Evolutionary conservation across 2,797 vertebrate species (phyloP).

Genomic region (Emys orbicularis): DNA sequence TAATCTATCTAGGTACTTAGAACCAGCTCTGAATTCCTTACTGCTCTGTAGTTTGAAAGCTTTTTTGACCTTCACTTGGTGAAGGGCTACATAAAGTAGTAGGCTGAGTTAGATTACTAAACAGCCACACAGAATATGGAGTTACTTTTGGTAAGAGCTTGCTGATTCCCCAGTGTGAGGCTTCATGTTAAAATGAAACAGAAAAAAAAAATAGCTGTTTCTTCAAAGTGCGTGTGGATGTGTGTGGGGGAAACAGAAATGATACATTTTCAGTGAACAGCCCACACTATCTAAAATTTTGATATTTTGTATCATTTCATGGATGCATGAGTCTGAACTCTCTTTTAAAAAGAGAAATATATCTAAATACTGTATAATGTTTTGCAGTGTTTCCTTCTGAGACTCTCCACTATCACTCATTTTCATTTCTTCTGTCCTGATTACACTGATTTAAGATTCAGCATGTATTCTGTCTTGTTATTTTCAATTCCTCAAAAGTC

Average conservation of each 20-base stretch:
- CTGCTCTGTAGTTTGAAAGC: background rate
- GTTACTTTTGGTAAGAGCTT: background rate
- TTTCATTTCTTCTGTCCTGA: background rate
- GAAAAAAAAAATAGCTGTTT: background rate
- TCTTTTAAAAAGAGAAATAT: background rate
- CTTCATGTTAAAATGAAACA: background rate
- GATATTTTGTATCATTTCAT: background rate
- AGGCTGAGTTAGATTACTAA: background rate
- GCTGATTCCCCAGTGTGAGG: accelerated
- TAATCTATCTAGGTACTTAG: background rate
- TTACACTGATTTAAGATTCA: background rate
- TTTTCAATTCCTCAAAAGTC: background rate
- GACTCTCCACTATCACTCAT: background rate
- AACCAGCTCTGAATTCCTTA: background rate
- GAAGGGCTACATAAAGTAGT: background rate
- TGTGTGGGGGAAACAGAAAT: background rate
- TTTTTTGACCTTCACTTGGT: background rate
- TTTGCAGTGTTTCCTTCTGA: background rate
- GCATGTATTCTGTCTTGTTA: background rate
- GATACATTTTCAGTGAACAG: background rate
- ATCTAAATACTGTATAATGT: background rate
- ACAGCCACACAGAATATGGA: background rate
- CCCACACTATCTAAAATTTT: background rate
- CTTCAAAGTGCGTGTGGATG: background rate
- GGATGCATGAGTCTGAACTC: background rate